Evolutionary conservation across 1,140 invertebrate species (phyloP).

Genomic region (Augochlora pura): DNA sequence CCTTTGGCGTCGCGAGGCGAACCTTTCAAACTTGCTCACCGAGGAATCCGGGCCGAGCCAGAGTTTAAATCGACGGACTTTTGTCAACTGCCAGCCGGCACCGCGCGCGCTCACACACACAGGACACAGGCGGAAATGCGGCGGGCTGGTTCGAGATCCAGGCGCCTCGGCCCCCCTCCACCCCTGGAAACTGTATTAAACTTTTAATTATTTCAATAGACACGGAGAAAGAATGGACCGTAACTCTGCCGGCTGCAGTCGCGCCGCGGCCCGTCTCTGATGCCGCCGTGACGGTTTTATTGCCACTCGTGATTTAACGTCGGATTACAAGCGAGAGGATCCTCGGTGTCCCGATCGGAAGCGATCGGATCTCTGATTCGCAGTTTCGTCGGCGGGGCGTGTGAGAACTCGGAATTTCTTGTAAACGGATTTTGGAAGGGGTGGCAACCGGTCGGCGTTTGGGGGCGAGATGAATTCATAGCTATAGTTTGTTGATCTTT

Average conservation of each 20-base stretch:
- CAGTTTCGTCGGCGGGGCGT: too few relatives aligned
- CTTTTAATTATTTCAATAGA: constrained; percentile 42
- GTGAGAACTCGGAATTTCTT: too few relatives aligned
- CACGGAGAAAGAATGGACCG: background rate
- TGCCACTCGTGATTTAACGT: background rate
- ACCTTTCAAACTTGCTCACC: constrained; percentile 30
- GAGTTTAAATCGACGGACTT: constrained; percentile 47
- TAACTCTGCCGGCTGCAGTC: background rate
- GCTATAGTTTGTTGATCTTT: too few relatives aligned
- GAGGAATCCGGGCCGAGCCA: constrained; percentile 27
- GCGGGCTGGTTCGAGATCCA: constrained; percentile 31
- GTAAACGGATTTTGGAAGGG: too few relatives aligned
- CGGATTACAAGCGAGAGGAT: too few relatives aligned
- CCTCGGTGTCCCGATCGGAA: too few relatives aligned
- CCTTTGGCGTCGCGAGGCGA: background rate
- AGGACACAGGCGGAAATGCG: background rate
- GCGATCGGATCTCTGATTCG: too few relatives aligned
- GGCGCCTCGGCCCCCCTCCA: background rate
- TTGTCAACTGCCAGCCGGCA: constrained; percentile 43
- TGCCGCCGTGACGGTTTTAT: background rate
- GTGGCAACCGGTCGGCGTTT: too few relatives aligned
- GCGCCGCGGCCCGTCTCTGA: background rate
- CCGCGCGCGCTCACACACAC: too few relatives aligned
- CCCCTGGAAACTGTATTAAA: constrained; percentile 30
- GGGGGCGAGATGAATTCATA: too few relatives aligned